Evolutionary conservation across 2,888 invertebrate genomes (phyloP), one percentile per base, ranked within the genome.

Genomic region (Halictus ligatus): DNA sequence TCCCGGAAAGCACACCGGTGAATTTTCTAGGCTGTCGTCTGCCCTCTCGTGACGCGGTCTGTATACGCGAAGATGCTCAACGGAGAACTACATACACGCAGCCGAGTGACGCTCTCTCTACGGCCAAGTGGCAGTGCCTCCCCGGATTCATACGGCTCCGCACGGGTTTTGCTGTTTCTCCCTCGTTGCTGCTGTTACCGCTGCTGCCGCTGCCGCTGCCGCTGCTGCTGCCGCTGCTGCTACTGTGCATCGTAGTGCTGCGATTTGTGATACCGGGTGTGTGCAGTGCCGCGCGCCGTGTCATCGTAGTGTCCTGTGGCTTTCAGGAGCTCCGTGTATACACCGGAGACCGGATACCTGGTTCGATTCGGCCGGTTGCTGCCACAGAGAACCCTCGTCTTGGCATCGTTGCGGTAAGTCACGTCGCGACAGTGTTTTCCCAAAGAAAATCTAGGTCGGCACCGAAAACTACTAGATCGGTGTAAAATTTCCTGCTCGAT

Each of bases 251-350:
- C 75, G 79, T 79, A 10, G 75, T 40, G 29, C 15, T 58, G 74
- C 46, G 58, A 48, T 79, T 46, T 48, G 60, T 75, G 79, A 85
- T 60, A 64, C 2, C 80, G 71, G 72, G 46, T 77, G 75, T 80
- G 85, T 85, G 40, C 54, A 64, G 86, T 86, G 81, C 64, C 75
- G 78, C 81, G 67, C 18, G 50, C n/a, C 73, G 79, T 80, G 75
- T 58, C 54, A 29, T 25, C 75, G 50, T 69, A 74, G 84, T 82
- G 84, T 64, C 64, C 18, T 75, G 75, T 74, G 77, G 73, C 67
- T 60, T 75, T 54, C 46, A 18, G 48, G 50, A 73, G 73, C 76
- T 35, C 60, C 48, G 48, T 40, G 58, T 58, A 58, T 58, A 58
- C n/a, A 58, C 58, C n/a, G 78, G 78, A 78, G 54, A 78, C 35